Evolutionary conservation across 2,113 vertebrate species (phyloP), one percentile per base, ranked within the genome.

Genomic region (Macrotus californicus): DNA sequence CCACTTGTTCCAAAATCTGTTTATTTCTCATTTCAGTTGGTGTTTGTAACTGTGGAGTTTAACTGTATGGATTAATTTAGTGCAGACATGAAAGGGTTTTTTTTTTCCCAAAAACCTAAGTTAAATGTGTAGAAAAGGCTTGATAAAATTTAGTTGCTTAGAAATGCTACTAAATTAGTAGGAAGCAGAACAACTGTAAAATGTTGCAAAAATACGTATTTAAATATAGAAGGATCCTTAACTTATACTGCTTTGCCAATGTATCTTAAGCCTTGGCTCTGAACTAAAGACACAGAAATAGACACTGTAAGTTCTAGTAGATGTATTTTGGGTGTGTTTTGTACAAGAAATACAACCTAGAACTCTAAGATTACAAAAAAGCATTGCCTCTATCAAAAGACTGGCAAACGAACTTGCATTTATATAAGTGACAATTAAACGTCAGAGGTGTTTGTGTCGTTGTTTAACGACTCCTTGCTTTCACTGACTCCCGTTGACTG

Each of bases 291-390:
- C 52, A 95, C 41, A 83, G 48, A 87, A 80, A 81, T 86, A 64
- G 75, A 95, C 83, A 82, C 43, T 93, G 34, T 64, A 96, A 87
- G 29, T 80, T 96, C 87, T 87, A 82, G 83, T 89, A 39, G 29
- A 77, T 83, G 61, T 59, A 91, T 94, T 91, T 82, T 54, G 54
- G 54, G 31, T 70, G 16, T 88, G n/a, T 13, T 76, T 89, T 89
- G 14, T 76, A 1, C 21, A 87, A 89, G 56, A 75, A 87, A 91
- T 48, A 87, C 7, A 59, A 46, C 6, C 59, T 34, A 31, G 59
- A 69, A 80, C 26, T 89, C 26, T 41, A 85, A 84, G 61, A 94
- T 66, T 61, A 46, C 90, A 90, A 96, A 24, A 89, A 89, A 81
- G 6, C 43, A 41, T 0, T 22, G 18, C 7, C 31, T 79, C 22